phyloP scores from a whole-genome alignment of 2,113 vertebrate genomes.

The Chrysochloris asiatica region DNA sequence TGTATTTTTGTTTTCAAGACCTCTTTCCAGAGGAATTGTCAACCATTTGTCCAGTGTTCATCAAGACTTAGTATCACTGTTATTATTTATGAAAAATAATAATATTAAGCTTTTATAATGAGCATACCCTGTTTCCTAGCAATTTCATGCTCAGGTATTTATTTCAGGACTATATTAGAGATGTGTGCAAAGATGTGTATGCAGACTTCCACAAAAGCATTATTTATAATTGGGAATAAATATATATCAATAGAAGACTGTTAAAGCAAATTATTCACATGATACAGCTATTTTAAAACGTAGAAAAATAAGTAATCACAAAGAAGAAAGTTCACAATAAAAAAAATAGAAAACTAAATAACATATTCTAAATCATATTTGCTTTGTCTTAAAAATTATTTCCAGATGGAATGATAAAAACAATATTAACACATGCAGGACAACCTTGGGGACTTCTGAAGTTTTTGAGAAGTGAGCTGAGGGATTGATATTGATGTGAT shows the following conservation, averaged over 20 bases:
- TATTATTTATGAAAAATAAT: slow-evolving; percentile 35
- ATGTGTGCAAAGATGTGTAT: not conserved
- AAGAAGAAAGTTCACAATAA: not conserved
- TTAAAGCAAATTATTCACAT: not conserved
- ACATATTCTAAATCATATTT: not conserved
- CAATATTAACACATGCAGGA: not conserved
- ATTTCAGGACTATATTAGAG: slow-evolving; percentile 40
- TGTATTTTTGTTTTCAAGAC: slow-evolving; percentile 21
- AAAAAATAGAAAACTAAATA: slow-evolving; percentile 12
- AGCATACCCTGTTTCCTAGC: not conserved
- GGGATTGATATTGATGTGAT: not conserved
- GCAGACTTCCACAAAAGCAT: slow-evolving; percentile 19
- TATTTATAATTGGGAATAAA: slow-evolving; percentile 30
- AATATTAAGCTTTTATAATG: not conserved
- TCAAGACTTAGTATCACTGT: not conserved
- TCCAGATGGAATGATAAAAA: not conserved
- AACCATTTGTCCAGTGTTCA: not conserved
- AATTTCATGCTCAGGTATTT: slow-evolving; percentile 23
- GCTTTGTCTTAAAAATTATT: not conserved
- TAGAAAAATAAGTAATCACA: not conserved
- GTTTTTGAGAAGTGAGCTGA: not conserved
- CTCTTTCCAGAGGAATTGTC: not conserved
- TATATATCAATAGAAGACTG: not conserved
- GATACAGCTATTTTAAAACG: not conserved
- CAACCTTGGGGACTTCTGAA: not conserved